Evolutionary conservation across 2,888 invertebrate species (phyloP).

Genomic region (Lasioglossum zephyrum): DNA sequence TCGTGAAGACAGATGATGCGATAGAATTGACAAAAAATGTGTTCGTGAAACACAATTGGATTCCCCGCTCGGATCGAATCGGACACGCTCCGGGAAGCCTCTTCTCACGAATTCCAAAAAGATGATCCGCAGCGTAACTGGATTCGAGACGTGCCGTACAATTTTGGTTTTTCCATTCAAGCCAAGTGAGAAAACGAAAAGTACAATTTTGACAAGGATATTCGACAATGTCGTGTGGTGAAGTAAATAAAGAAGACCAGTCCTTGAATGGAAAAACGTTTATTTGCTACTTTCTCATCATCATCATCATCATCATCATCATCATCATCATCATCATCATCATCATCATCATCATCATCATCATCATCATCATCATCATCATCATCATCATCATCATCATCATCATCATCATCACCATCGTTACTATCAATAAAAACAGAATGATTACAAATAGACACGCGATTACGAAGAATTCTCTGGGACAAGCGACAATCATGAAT

Average conservation of each 20-base stretch:
- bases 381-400: constrained; percentile 32
- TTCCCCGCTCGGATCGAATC: background rate
- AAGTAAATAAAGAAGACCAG: constrained; percentile 82
- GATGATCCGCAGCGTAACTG: background rate
- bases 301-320: constrained; percentile 65
- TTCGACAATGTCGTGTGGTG: constrained; percentile 77
- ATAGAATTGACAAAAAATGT: constrained; percentile 43
- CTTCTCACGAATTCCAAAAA: background rate
- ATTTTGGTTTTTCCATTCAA: constrained; percentile 83
- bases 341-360: constrained; percentile 40
- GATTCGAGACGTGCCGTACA: constrained; percentile 19
- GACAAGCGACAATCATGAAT: constrained; percentile 16
- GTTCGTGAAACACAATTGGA: background rate
- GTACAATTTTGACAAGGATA: constrained; percentile 77
- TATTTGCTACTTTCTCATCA: constrained; percentile 79
- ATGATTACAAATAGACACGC: constrained; percentile 58
- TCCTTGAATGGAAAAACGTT: constrained; percentile 84
- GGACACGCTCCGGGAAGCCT: background rate
- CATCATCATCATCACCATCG: constrained; percentile 42
- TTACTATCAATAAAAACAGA: constrained; percentile 59
- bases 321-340: constrained; percentile 16
- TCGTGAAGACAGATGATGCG: constrained; percentile 67
- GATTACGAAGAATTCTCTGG: constrained; percentile 50
- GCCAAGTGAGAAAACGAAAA: constrained; percentile 80
- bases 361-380: constrained; percentile 60